Conservation (phyloP, 2,797 vertebrate genomes). For the Sciurus carolinensis region DNA sequence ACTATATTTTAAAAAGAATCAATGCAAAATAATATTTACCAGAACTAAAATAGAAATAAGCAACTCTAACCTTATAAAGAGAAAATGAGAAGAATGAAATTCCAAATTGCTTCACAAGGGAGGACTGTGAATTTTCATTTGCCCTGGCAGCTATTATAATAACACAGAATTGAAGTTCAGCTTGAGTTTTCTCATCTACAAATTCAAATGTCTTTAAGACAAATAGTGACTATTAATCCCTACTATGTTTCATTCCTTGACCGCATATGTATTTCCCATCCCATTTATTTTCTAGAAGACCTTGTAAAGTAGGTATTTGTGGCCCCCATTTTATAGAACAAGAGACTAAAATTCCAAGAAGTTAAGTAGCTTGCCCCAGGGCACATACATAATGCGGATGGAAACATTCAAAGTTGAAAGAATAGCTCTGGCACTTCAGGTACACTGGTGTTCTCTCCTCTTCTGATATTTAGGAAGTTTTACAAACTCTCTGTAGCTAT, state of each 20-base stretch:
- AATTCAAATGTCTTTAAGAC: slow-evolving; percentile 22
- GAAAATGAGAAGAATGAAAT: slow-evolving; percentile 34
- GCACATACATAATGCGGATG: neutral
- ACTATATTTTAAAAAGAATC: neutral
- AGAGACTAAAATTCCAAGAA: slow-evolving; percentile 33
- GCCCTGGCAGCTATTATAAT: neutral
- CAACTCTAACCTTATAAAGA: slow-evolving; percentile 51
- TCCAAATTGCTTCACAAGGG: slow-evolving; percentile 31
- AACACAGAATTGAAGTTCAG: neutral
- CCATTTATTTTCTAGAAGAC: slow-evolving; percentile 50
- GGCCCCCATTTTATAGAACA: neutral
- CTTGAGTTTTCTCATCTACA: slow-evolving; percentile 19
- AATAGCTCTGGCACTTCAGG: neutral
- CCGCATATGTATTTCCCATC: neutral
- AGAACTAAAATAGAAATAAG: slow-evolving; percentile 43
- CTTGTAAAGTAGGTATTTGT: neutral
- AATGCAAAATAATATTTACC: slow-evolving; percentile 31
- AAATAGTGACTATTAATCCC: neutral
- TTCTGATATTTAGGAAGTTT: neutral
- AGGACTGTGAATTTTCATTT: slow-evolving; percentile 55
- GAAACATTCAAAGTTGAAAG: neutral
- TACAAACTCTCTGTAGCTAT: neutral
- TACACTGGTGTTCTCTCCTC: neutral
- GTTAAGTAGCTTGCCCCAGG: neutral
- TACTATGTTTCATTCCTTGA: neutral